These are phyloP conservation scores for Griposia aprilina DNA, from an alignment of 2,888 invertebrate species.

Conservation along the genomic window DNA sequence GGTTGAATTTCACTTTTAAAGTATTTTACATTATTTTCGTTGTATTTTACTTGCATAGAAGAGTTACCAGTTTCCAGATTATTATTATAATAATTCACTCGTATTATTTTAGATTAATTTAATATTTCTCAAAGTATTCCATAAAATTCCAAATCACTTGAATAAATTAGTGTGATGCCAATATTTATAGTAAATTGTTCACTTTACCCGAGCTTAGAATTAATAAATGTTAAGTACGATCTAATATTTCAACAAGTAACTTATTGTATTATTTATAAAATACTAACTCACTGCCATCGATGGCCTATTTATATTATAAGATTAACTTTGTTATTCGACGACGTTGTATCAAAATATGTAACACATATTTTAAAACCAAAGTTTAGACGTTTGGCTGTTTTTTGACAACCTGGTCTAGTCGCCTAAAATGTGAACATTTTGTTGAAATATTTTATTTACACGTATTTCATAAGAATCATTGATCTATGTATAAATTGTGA, in stretches of 20 bases:
- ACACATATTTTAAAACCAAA: constrained; percentile 85
- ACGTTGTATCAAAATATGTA: constrained; percentile 75
- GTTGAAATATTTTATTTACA: constrained; percentile 81
- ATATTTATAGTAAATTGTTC: constrained; percentile 50
- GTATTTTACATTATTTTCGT: constrained; percentile 42
- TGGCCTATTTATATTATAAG: constrained; percentile 80
- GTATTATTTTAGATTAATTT: constrained; percentile 37
- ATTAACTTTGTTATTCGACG: constrained; percentile 70
- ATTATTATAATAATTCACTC: constrained; percentile 27
- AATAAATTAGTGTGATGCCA: constrained; percentile 38
- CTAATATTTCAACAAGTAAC: constrained; percentile 54
- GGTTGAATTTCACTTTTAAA: constrained; percentile 53
- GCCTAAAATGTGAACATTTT: constrained; percentile 79
- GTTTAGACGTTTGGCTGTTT: constrained; percentile 84
- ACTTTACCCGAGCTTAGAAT: constrained; percentile 70
- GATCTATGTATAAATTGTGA: constrained; percentile 69
- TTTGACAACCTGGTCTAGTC: constrained; percentile 84
- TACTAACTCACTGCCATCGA: constrained; percentile 82
- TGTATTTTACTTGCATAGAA: constrained; percentile 28
- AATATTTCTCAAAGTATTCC: constrained; percentile 33
- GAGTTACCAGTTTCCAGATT: constrained; percentile 57
- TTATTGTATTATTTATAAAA: constrained; percentile 57
- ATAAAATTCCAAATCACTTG: constrained; percentile 26
- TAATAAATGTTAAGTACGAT: constrained; percentile 46
- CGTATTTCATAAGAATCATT: constrained; percentile 70